Base-by-base conservation (phyloP, 2,888 invertebrate genomes). In the Cosmia trapezina region DNA sequence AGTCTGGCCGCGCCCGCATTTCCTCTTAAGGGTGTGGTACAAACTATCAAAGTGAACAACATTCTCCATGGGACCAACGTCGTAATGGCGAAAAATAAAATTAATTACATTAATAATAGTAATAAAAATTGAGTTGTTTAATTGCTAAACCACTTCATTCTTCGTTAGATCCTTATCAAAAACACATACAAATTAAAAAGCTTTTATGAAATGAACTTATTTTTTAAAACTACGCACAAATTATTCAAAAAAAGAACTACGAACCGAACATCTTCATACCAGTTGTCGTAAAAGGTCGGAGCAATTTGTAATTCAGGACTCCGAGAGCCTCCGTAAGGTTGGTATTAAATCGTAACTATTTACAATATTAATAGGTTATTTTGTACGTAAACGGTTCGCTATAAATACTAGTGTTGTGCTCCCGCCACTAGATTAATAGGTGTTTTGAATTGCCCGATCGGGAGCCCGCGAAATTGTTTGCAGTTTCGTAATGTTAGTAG, bases 321-420 rank as follows among this genome's bases (percentile, higher is more conserved):
- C 59, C 45, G 59, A 60, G 51, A 81, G 72, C 77, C 76, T 76
- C 82, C 62, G 64, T 64, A 66, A 70, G 47, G 66, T 69, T 65
- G 65, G 87, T 92, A 91, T 91, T 91, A 94, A 94, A 94, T 94
- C 86, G 93, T 93, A 91, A 92, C 92, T 90, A 93, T 94, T 94
- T 92, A 89, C 90, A 91, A 91, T 93, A 94, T 94, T 94, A 94
- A 95, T 94, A 90, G 93, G 89, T 91, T 91, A 93, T 93, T 94
- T 93, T 93, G 92, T 92, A 87, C 86, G 86, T 88, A 89, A 92
- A 92, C 87, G 88, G 89, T 88, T 76, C 70, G 86, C 89, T 89
- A 93, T 93, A 93, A 92, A 93, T 94, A 91, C 86, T 80, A 79
- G 88, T 88, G 89, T 91, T 88, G 87, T 88, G 83, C 76, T 83